Conservation (phyloP, 2,888 invertebrate species). For the Oxyteleia sp. region DNA sequence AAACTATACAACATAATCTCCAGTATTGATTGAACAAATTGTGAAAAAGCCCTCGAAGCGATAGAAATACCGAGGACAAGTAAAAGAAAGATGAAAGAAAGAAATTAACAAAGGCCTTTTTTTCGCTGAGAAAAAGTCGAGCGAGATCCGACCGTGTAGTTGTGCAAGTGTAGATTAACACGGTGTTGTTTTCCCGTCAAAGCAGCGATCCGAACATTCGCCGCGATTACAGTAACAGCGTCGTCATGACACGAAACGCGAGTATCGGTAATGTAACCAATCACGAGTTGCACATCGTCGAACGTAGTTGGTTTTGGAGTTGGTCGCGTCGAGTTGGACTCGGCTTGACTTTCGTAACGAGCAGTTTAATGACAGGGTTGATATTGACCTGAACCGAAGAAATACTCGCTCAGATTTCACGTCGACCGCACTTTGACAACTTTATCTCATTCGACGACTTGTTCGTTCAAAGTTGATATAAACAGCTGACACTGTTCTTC, state of each 20-base stretch:
- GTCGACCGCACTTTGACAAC: constrained; percentile 26
- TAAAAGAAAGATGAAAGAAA: constrained; percentile 58
- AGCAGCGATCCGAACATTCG: constrained; percentile 78
- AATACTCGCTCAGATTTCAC: constrained; percentile 70
- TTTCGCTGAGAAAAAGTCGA: constrained; percentile 10
- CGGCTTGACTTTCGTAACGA: constrained; percentile 82
- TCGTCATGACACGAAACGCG: constrained; percentile 86
- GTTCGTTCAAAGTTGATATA: constrained; percentile 2
- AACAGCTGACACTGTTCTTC: not conserved
- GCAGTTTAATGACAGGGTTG: constrained; percentile 87
- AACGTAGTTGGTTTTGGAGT: constrained; percentile 68
- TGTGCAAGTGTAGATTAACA: constrained; percentile 63
- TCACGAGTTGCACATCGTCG: constrained; percentile 80
- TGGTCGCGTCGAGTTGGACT: constrained; percentile 74
- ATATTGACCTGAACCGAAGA: constrained; percentile 80
- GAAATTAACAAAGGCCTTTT: constrained; percentile 66
- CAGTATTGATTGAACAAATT: constrained; percentile 36
- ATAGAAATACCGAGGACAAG: constrained; percentile 44
- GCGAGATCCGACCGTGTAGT: constrained; percentile 20
- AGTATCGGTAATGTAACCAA: constrained; percentile 88
- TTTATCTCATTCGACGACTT: constrained; percentile 31
- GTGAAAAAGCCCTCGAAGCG: constrained; percentile 37
- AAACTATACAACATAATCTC: constrained; percentile 17
- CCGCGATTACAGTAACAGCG: constrained; percentile 87
- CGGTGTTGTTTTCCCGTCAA: constrained; percentile 81